Base-by-base conservation (phyloP, 2,113 vertebrate genomes). In the Apus apus region DNA sequence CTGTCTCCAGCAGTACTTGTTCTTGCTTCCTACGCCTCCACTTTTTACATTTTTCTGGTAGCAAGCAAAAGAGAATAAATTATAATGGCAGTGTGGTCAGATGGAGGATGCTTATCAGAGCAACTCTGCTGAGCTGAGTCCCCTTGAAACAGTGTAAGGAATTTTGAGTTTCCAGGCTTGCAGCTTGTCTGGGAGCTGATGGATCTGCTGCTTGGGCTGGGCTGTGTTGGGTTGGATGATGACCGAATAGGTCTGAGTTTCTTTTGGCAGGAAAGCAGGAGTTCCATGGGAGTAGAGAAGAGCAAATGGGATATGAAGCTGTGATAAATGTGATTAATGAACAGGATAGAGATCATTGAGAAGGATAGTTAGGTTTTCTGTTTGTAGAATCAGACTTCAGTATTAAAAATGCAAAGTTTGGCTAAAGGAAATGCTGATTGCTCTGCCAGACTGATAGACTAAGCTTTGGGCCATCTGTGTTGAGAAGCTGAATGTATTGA, bases 1-100 rank as follows among this genome's bases (percentile, higher is more conserved):
- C 30, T 12, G 18, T 48, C 36, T 76, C 25, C 6, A 57, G 2
- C 5, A 6, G 15, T 27, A 34, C 25, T 84, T 0, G 0, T 56
- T 79, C 51, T 56, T 84, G 32, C 51, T 46, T 87, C 13, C 9
- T 11, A n/a, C 9, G 8, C 12, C 6, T 71, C 23, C 12, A 7
- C 22, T 81, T 86, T 32, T n/a, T n/a, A 15, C 1, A 1, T 38
- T 58, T 79, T 54, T 60, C 66, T 30, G 29, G 11, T 23, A 66
- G 36, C 36, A 68, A 66, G 34, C 21, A 16, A 56, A 53, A 67
- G 46, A 32, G 56, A 81, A 64, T 18, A 57, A 29, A 43, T 36
- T 4, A 13, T 40, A 57, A 30, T 11, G 40, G 11, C 26, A 30
- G 1, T 14, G 9, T 38, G n/a, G 14, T 16, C 17, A 78, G 38